Conservation (phyloP, 2,797 vertebrate species). For the Lerista edwardsae region DNA sequence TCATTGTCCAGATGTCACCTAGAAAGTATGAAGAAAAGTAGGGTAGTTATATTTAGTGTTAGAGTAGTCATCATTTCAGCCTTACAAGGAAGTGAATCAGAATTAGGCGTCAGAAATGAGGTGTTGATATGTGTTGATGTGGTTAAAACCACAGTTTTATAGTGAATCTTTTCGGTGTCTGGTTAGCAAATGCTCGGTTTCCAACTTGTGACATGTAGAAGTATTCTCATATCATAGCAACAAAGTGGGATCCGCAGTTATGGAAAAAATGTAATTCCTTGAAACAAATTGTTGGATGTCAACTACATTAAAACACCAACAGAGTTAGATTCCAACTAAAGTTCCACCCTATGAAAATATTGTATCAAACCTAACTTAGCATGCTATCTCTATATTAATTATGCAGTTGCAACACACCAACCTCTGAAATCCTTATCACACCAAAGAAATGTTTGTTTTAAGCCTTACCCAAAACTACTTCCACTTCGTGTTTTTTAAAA, state of each 20-base stretch:
- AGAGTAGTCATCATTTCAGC: background rate
- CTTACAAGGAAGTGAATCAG: background rate
- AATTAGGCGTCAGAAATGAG: background rate
- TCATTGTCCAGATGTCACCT: background rate
- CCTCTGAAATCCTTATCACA: background rate
- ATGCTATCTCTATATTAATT: background rate
- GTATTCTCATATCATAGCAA: background rate
- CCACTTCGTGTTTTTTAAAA: background rate
- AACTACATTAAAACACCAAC: background rate
- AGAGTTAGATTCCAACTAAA: background rate
- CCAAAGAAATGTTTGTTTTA: background rate
- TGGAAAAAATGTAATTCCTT: background rate
- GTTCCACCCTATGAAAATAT: background rate
- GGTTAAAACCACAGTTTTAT: background rate
- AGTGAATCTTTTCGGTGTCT: conserved; percentile 22
- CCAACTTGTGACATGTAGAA: background rate
- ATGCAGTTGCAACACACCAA: background rate
- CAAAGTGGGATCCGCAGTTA: background rate
- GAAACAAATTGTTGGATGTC: background rate
- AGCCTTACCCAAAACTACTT: background rate
- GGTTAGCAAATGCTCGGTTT: background rate
- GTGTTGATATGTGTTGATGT: background rate
- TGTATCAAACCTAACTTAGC: background rate
- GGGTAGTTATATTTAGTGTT: fast-evolving
- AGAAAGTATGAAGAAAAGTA: background rate